Base-by-base conservation (phyloP, 2,888 invertebrate species). In the Cartodere bifasciata region DNA sequence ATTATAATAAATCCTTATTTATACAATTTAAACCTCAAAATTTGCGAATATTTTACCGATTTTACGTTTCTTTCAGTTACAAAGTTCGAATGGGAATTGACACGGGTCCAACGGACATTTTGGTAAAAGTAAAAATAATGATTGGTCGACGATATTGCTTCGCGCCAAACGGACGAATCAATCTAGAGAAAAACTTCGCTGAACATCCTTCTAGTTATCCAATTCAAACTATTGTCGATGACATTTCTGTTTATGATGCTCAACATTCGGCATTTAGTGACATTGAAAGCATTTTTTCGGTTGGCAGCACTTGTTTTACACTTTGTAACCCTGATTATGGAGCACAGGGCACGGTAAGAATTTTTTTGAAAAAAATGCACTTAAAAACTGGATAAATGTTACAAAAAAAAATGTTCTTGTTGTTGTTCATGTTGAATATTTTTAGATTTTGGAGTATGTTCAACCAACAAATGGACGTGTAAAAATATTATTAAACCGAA, bases 321-420 rank as follows among this genome's bases (percentile, higher is more conserved):
- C 66, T 91, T 0, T 72, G 75, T 41, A 48, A 49, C 38, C 82
- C 79, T 4, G 77, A 83, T 57, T 90, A 88, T 53, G 92, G 90
- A 1, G 70, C 75, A 26, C 64, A 72, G 53, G 91, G 83, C 27
- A 72, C 73, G 48, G 87, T 88, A 55, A 44, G 50, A 45, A 11
- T 20, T 20, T 20, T 20, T 9, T 9, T 6, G 20, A 20, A 20
- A 20, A 20, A 20, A 20, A 20, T 6, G n/a, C 20, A 20, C n/a
- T 20, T 20, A 9, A 20, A 20, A 20, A 20, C n/a, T n/a, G n/a
- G n/a, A 20, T 20, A 6, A 20, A 20, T 20, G n/a, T 23, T 12
- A 6, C 28, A 26, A 23, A 23, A 32, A 24, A 15, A 4, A 17
- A 28, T 15, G 20, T 23, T 4, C 7, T 5, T 28, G 28, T 9